Evolutionary conservation across 2,113 vertebrate genomes (phyloP).

Genomic region (Proteles cristata): DNA sequence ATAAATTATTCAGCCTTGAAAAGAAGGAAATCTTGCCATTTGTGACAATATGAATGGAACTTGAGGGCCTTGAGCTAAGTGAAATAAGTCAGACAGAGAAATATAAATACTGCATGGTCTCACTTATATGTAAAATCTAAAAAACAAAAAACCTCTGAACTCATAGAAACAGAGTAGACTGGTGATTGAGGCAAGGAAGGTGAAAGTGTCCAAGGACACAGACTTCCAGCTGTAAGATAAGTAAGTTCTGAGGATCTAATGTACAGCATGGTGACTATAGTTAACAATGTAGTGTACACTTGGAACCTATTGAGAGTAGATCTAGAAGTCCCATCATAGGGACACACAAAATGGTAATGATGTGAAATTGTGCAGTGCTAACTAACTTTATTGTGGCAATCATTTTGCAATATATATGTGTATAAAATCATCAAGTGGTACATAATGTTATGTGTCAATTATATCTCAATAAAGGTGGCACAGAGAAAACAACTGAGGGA

Average conservation of each 20-base stretch:
- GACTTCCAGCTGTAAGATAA: neutral
- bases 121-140: neutral
- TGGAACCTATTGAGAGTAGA: neutral
- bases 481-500: neutral
- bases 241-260: neutral
- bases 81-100: neutral
- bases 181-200: neutral
- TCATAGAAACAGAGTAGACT: neutral
- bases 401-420: neutral
- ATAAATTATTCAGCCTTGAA: neutral
- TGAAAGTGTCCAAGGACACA: neutral
- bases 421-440: neutral
- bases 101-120: neutral
- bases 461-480: neutral
- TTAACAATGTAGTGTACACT: neutral
- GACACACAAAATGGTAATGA: neutral
- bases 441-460: neutral
- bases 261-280: neutral
- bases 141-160: neutral
- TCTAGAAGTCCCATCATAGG: neutral
- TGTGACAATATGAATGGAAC: neutral
- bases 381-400: neutral
- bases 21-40: neutral
- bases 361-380: neutral
- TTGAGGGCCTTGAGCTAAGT: neutral